These are phyloP conservation scores for Enteromius unitaeniatus DNA, from an alignment of 2,797 vertebrate species.

Conservation along the genomic window DNA sequence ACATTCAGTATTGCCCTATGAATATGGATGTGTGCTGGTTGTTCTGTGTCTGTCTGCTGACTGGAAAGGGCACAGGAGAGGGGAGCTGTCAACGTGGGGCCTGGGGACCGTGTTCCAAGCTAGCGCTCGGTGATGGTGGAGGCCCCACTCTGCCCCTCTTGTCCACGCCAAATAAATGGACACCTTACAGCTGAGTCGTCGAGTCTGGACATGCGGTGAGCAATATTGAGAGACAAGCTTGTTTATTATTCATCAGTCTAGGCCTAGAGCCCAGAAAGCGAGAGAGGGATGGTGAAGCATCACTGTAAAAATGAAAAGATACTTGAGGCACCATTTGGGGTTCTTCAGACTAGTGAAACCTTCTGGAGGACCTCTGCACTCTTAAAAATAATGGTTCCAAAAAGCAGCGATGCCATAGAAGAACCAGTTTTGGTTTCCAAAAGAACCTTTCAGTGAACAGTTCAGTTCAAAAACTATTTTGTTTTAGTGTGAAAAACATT, in stretches of 20 bases:
- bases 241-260: conserved; percentile 70
- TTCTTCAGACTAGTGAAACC: background rate
- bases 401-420: background rate
- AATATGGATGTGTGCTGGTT: conserved; percentile 66
- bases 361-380: background rate
- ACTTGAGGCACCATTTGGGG: background rate
- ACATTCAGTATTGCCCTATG: conserved; percentile 68
- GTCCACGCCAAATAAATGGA: conserved; percentile 70
- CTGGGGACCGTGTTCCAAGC: conserved; percentile 44
- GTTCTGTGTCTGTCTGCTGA: conserved; percentile 58
- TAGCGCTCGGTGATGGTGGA: conserved; percentile 36
- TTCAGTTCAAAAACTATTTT: background rate
- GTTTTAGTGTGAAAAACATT: no score
- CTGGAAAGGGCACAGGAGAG: conserved; percentile 66
- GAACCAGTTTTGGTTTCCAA: background rate
- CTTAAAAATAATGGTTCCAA: no score
- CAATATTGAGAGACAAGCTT: background rate
- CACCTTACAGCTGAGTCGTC: conserved; percentile 71
- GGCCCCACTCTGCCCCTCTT: conserved; percentile 56
- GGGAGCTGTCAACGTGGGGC: conserved; percentile 66
- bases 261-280: background rate
- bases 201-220: conserved; percentile 54
- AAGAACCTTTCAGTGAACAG: no score
- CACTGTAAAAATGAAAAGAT: conserved; percentile 18
- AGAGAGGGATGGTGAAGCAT: background rate